Base-by-base conservation (phyloP, 2,113 vertebrate species). In the Misgurnus anguillicaudatus region DNA sequence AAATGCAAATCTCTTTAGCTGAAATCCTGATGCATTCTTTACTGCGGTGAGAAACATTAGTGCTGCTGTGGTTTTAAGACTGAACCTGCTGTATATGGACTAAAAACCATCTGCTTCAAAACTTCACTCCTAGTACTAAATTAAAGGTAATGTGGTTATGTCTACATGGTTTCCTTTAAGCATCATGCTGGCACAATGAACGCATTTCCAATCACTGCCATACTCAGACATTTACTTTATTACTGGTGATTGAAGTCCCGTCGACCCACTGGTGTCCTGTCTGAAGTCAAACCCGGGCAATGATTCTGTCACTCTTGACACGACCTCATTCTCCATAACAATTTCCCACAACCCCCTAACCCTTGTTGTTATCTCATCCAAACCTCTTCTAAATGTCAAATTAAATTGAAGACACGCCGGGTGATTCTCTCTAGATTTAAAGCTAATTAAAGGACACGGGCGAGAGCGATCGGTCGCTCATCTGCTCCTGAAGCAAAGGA, bases 401-500 rank as follows among this genome's bases (percentile, higher is more conserved):
- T 16, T 72, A 42, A 58, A 58, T 14, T 14, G 70, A 72, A 72
- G 53, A 57, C 69, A 58, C 6, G 69, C 5, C n/a, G 3, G 38
- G n/a, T 11, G 53, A 58, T 58, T 42, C 72, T 75, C 72, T 75
- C 21, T 13, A 61, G 72, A 75, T 62, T 48, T 47, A 31, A 1
- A 36, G 39, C 72, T 62, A 75, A 75, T 75, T 75, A 75, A 45
- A 75, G 72, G 62, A n/a, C 16, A 10, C 2, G 51, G 38, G n/a
- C 1, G 31, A 41, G 70, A 41, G 36, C 45, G 10, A 19, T 47
- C 65, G 13, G n/a, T 38, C 68, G 55, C 47, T 38, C 31, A 5
- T 51, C 67, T 36, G 45, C 4, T 39, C 31, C 68, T n/a, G 36
- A 24, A 24, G 38, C 4, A 3, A 4, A 24, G 70, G 71, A 45